phyloP scores from a whole-genome alignment of 2,888 invertebrate genomes.

The Caenorhabditis sp. region DNA sequence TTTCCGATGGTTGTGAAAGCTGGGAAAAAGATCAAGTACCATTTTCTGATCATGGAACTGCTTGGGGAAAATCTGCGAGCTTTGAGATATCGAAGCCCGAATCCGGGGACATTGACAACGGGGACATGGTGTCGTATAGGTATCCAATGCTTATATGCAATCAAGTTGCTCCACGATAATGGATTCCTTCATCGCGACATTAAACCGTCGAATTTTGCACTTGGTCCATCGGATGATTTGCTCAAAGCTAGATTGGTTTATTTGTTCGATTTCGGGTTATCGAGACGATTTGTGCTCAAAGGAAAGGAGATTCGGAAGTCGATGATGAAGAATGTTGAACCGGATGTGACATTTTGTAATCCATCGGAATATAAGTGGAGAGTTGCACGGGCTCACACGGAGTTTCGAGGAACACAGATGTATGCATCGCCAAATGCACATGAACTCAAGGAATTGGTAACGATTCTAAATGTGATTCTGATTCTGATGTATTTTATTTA shows the following conservation, averaged over 20 bases:
- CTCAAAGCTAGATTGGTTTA: conserved; percentile 26
- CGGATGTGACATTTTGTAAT: background rate
- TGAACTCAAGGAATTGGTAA: conserved; percentile 9
- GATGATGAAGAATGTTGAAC: background rate
- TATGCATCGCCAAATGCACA: conserved; percentile 39
- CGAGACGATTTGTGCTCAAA: conserved; percentile 2
- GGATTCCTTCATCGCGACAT: conserved; percentile 38
- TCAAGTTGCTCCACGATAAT: conserved; percentile 22
- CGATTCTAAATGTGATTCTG: too few relatives aligned
- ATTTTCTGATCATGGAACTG: conserved; percentile 51
- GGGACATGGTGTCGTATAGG: conserved; percentile 54
- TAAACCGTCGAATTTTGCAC: conserved; percentile 37
- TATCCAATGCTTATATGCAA: conserved; percentile 50
- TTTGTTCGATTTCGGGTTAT: conserved; percentile 32
- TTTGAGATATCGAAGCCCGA: conserved; percentile 21
- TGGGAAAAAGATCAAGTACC: conserved; percentile 30
- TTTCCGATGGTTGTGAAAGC: conserved; percentile 14
- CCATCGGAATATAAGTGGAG: background rate
- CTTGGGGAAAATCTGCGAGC: conserved; percentile 56
- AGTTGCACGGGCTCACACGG: conserved; percentile 16
- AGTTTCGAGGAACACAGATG: conserved; percentile 30
- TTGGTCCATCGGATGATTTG: conserved; percentile 14
- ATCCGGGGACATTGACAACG: conserved; percentile 12
- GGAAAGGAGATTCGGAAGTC: background rate
- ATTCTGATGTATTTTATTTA: too few relatives aligned